Percentiles rank a stretch among this genome's conserved stretches.
These are phyloP conservation scores for Myrmophylax atrothorax DNA, from an alignment of 2,113 vertebrate genomes.

Conservation along the genomic window DNA sequence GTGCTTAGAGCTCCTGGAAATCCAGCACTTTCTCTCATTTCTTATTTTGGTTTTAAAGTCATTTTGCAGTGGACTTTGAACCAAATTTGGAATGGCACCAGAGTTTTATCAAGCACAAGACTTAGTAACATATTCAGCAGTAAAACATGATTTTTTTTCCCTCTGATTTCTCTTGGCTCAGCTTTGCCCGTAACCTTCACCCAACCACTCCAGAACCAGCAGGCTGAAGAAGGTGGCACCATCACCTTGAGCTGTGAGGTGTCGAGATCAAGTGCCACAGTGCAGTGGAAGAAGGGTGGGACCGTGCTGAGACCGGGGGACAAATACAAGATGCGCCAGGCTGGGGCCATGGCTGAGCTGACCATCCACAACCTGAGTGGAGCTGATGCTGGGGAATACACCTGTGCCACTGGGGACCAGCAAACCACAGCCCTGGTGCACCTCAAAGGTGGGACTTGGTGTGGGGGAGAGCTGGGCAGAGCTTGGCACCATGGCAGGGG, in stretches of 20 bases:
- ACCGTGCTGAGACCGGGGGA: slow-evolving; percentile 51
- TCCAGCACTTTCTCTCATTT: background rate
- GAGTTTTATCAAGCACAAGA: background rate
- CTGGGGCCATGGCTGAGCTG: slow-evolving; percentile 76
- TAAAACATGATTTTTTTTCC: accelerated
- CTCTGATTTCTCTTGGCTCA: background rate
- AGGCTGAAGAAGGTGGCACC: slow-evolving; percentile 79
- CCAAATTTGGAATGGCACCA: background rate
- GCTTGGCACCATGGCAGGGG: accelerated
- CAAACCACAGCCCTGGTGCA: slow-evolving; percentile 79
- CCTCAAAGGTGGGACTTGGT: slow-evolving; percentile 76
- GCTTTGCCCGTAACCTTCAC: slow-evolving; percentile 64
- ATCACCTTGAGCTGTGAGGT: slow-evolving; percentile 80
- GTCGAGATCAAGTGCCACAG: background rate
- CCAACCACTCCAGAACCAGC: slow-evolving; percentile 75
- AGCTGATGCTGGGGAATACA: slow-evolving; percentile 84
- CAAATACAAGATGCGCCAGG: slow-evolving; percentile 75
- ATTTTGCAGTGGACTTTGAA: background rate
- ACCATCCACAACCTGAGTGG: slow-evolving; percentile 69
- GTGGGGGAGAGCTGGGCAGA: background rate
- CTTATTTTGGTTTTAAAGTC: background rate
- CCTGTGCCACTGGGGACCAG: slow-evolving; percentile 81
- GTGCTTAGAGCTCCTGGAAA: background rate
- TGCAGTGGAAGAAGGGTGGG: slow-evolving; percentile 85
- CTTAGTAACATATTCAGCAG: accelerated